Evolutionary conservation across 2,888 invertebrate genomes (phyloP).

Genomic region (Acanthosepion pharaonis): DNA sequence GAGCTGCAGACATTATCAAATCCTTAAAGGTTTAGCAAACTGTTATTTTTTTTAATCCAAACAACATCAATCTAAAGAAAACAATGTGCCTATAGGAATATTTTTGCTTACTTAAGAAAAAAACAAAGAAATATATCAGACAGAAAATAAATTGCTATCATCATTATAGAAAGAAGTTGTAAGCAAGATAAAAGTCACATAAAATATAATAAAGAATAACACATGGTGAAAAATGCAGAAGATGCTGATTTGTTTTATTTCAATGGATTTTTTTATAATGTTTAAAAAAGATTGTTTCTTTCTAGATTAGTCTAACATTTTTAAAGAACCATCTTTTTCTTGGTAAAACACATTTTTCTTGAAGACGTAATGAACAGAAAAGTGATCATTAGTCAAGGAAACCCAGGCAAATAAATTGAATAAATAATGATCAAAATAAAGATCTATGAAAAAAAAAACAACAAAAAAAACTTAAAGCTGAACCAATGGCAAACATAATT

Average conservation of each 20-base stretch:
- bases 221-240: background rate
- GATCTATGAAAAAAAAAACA: background rate
- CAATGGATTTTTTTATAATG: background rate
- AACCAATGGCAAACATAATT: background rate
- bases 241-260: background rate
- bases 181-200: too few species aligned
- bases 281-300: background rate
- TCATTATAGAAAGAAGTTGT: too few species aligned
- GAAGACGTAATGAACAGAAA: background rate
- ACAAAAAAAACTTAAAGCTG: background rate
- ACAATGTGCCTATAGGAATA: too few species aligned
- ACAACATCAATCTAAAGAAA: too few species aligned
- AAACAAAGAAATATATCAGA: too few species aligned
- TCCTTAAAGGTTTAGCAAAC: too few species aligned
- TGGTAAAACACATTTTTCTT: background rate
- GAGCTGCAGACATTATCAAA: too few species aligned
- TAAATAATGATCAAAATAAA: background rate
- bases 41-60: too few species aligned
- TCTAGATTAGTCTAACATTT: background rate
- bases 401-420: background rate
- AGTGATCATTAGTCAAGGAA: background rate
- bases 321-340: background rate
- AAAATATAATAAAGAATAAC: too few species aligned
- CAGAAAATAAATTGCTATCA: too few species aligned
- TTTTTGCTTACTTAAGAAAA: too few species aligned